Evolutionary conservation across 1,140 invertebrate species (phyloP).

Genomic region (Melitaea cinxia): DNA sequence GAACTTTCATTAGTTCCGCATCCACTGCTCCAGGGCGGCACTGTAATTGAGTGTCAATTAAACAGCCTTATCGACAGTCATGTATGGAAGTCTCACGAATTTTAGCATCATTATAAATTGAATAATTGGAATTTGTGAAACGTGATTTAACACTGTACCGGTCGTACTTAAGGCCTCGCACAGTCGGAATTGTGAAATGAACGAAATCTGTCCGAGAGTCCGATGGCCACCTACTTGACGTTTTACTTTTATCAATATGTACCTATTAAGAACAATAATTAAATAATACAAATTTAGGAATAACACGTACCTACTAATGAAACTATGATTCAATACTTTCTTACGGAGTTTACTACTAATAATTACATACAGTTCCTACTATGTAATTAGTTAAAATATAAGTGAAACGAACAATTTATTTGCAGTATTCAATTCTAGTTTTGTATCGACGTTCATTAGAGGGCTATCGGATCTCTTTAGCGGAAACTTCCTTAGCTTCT

Average conservation of each 20-base stretch:
- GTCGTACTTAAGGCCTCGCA: conserved; percentile 59
- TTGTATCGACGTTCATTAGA: conserved; percentile 50
- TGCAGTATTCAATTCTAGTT: conserved; percentile 57
- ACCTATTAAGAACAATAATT: conserved; percentile 40
- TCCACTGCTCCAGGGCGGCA: conserved; percentile 47
- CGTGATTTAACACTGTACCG: conserved; percentile 42
- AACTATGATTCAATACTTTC: conserved; percentile 51
- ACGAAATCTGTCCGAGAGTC: conserved; percentile 51
- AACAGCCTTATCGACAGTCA: conserved; percentile 65
- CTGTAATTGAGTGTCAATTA: conserved; percentile 73
- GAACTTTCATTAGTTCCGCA: conserved; percentile 66
- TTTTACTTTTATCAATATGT: conserved; percentile 37
- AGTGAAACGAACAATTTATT: conserved; percentile 61
- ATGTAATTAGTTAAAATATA: conserved; percentile 57
- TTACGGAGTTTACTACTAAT: conserved; percentile 54
- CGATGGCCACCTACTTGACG: conserved; percentile 49
- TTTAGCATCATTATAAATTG: conserved; percentile 48
- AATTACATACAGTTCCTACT: conserved; percentile 75
- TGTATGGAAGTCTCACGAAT: conserved; percentile 54
- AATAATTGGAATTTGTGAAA: conserved; percentile 62
- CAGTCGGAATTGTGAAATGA: conserved; percentile 61
- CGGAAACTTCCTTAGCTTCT: conserved; percentile 31
- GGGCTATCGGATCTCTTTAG: conserved; percentile 37
- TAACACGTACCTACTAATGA: conserved; percentile 27
- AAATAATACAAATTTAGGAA: conserved; percentile 37